Evolutionary conservation across 2,113 vertebrate genomes (phyloP).

Genomic region (Heterochromis multidens): DNA sequence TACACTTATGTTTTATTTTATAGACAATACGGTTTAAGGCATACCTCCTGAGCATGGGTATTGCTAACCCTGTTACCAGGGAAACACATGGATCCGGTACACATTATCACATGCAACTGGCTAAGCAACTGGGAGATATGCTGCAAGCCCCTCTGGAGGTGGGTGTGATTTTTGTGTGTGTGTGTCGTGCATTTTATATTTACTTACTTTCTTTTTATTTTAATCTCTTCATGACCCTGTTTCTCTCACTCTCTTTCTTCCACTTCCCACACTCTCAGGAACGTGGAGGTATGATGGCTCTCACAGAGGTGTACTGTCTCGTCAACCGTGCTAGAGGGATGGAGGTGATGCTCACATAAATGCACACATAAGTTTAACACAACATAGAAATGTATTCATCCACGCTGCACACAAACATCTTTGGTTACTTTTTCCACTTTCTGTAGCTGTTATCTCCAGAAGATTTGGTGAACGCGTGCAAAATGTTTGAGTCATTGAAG

Average conservation of each 20-base stretch:
- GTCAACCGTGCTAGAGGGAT: slow-evolving; percentile 95
- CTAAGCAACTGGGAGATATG: slow-evolving; percentile 91
- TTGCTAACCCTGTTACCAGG: slow-evolving; percentile 93
- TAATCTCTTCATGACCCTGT: background rate
- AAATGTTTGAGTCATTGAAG: slow-evolving; percentile 90
- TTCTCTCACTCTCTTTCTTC: background rate
- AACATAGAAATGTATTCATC: background rate
- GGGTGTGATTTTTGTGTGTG: background rate
- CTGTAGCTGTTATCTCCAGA: slow-evolving; percentile 82
- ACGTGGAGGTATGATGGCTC: slow-evolving; percentile 95
- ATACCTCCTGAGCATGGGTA: slow-evolving; percentile 97
- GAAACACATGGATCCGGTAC: slow-evolving; percentile 94
- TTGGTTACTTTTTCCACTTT: background rate
- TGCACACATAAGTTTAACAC: background rate
- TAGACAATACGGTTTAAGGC: slow-evolving; percentile 97
- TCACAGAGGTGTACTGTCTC: slow-evolving; percentile 96
- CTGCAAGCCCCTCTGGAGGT: slow-evolving; percentile 91
- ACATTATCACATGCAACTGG: slow-evolving; percentile 94
- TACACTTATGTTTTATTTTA: background rate
- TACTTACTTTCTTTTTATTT: background rate
- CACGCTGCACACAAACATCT: background rate
- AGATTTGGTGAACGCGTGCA: slow-evolving; percentile 95
- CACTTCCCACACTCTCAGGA: slow-evolving; percentile 74
- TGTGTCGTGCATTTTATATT: background rate
- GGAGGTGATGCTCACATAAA: slow-evolving; percentile 78